Percentiles rank a stretch among this genome's conserved stretches.
Evolutionary conservation across 2,797 vertebrate species (phyloP).

Genomic region (Novumbra hubbsi): DNA sequence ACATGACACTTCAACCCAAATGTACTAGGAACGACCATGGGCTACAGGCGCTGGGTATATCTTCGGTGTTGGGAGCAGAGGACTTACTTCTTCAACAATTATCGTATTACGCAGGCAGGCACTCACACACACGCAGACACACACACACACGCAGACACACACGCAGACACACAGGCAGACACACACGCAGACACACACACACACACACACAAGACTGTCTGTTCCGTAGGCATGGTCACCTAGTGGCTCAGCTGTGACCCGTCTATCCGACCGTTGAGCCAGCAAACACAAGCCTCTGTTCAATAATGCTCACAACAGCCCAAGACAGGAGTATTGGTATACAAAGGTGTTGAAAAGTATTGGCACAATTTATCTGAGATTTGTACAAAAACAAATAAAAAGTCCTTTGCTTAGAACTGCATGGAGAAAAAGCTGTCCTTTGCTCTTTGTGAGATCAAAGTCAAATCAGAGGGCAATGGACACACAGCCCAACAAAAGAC

Average conservation of each 20-base stretch:
- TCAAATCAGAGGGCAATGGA: conserved; percentile 15
- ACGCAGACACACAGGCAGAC: conserved; percentile 6
- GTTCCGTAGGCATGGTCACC: neutral
- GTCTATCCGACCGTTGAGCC: conserved; percentile 1
- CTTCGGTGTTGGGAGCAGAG: neutral
- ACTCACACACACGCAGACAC: neutral
- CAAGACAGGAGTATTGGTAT: neutral
- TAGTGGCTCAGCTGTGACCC: neutral
- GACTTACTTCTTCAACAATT: neutral
- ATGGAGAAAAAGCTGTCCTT: neutral
- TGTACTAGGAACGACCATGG: neutral
- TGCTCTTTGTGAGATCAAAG: neutral
- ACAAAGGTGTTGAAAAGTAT: neutral
- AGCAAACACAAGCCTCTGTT: conserved; percentile 18
- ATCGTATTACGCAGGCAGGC: neutral
- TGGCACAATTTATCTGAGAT: conserved; percentile 3
- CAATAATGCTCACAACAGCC: conserved; percentile 11
- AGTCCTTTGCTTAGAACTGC: neutral
- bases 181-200: too few relatives aligned
- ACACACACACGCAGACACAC: conserved; percentile 1
- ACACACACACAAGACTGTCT: neutral
- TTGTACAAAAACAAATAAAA: conserved; percentile 1
- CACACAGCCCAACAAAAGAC: conserved; percentile 12
- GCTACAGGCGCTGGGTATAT: neutral
- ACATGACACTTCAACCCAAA: neutral